Evolutionary conservation across 2,113 vertebrate genomes (phyloP).

Genomic region (Eclectus roratus): DNA sequence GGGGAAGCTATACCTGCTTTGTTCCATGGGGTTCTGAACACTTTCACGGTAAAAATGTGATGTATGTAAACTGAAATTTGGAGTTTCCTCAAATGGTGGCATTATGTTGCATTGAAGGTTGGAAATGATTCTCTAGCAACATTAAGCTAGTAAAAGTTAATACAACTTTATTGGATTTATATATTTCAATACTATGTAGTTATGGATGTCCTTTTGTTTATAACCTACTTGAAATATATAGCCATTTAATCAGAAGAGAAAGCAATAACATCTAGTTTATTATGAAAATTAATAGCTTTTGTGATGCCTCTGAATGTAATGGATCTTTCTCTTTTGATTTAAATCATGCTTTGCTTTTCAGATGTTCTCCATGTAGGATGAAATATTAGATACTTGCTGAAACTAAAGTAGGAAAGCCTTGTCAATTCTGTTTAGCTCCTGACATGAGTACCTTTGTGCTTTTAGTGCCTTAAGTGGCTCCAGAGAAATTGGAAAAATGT

Average conservation of each 20-base stretch:
- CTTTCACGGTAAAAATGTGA: background rate
- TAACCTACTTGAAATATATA: background rate
- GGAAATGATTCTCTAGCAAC: background rate
- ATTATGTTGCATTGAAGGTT: background rate
- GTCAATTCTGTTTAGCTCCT: background rate
- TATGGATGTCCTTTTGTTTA: background rate
- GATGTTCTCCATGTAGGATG: background rate
- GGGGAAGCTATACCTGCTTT: background rate
- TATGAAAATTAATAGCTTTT: background rate
- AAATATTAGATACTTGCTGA: background rate
- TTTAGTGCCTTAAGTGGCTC: slow-evolving; percentile 7
- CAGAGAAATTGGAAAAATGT: background rate
- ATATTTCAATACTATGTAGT: background rate
- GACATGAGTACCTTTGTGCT: background rate
- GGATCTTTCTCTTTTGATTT: background rate
- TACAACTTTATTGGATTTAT: background rate
- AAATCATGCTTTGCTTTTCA: background rate
- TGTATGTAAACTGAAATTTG: background rate
- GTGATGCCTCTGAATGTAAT: background rate
- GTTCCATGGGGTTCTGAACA: background rate
- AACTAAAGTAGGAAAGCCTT: background rate
- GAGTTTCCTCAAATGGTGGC: background rate
- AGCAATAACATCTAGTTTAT: background rate
- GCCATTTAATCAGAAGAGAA: background rate
- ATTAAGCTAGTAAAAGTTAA: background rate